A percentile compares a stretch with the other conserved stretches of the same genome.
These are phyloP conservation scores for Hypsopygia costalis DNA, from an alignment of 2,888 invertebrate genomes.

Conservation along the genomic window DNA sequence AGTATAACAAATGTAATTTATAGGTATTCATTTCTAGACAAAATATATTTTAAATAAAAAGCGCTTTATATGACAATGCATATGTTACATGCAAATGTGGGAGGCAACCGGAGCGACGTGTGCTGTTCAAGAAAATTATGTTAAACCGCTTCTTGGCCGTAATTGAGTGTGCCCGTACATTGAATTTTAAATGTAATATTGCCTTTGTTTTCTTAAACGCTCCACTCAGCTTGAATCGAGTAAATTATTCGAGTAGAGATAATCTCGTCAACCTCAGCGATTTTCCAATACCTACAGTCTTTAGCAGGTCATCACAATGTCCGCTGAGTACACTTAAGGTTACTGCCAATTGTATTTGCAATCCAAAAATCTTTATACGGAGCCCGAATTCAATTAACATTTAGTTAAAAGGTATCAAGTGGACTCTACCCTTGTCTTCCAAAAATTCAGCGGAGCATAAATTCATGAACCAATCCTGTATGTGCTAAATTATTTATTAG, in stretches of 20 bases:
- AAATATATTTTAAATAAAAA: conserved; percentile 30
- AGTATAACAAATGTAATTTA: no score
- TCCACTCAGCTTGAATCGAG: conserved; percentile 23
- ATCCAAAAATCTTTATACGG: conserved; percentile 28
- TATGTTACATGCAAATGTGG: conserved; percentile 41
- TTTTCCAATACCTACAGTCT: conserved; percentile 4
- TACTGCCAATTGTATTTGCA: conserved; percentile 16
- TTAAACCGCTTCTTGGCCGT: conserved; percentile 45
- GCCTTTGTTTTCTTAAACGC: conserved; percentile 49
- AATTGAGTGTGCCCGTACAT: conserved; percentile 57
- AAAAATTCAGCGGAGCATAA: conserved; percentile 44
- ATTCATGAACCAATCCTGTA: conserved; percentile 37
- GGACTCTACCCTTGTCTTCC: conserved; percentile 29
- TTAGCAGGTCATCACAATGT: conserved; percentile 4
- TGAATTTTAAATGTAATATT: conserved; percentile 63
- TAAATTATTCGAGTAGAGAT: conserved; percentile 32
- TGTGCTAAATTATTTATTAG: conserved; percentile 59
- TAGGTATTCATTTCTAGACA: no score
- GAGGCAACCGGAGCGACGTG: conserved; percentile 33
- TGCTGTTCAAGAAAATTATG: conserved; percentile 46
- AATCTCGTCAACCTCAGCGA: conserved; percentile 17
- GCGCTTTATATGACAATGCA: conserved; percentile 26
- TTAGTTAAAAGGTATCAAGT: conserved; percentile 10
- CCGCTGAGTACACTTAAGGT: not conserved
- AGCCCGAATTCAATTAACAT: conserved; percentile 25